These are phyloP conservation scores for Acronicta alni DNA, from an alignment of 2,888 invertebrate genomes.

Conservation along the genomic window DNA sequence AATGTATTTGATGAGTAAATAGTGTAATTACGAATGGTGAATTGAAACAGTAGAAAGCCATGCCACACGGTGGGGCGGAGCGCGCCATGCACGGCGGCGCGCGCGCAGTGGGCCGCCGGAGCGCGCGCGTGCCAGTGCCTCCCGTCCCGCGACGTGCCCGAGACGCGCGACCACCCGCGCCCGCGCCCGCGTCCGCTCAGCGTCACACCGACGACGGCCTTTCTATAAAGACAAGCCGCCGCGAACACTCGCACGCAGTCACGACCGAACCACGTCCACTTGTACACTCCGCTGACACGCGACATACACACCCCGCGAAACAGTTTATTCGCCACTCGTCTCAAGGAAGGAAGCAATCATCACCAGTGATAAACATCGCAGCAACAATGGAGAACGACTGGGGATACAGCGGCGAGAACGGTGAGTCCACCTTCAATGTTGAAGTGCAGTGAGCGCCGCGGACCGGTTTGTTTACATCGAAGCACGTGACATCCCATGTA, in stretches of 20 bases:
- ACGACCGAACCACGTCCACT: constrained; percentile 80
- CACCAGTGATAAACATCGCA: constrained; percentile 63
- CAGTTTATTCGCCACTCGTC: constrained; percentile 48
- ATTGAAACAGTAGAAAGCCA: constrained; percentile 79
- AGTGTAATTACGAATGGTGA: constrained; percentile 72
- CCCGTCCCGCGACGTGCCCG: constrained; percentile 57
- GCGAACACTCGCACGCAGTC: constrained; percentile 83
- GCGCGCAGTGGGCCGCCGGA: constrained; percentile 72
- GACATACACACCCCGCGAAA: constrained; percentile 62
- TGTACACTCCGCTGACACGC: constrained; percentile 78
- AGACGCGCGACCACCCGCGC: constrained; percentile 42
- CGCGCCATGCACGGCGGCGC: constrained; percentile 58
- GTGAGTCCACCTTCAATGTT: constrained; percentile 78
- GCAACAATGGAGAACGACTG: constrained; percentile 84
- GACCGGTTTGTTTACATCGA: constrained; percentile 87
- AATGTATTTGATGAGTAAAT: constrained; percentile 57
- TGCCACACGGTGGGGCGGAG: constrained; percentile 62
- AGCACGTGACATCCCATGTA: constrained; percentile 81
- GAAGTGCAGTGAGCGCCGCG: constrained; percentile 61
- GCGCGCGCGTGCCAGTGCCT: constrained; percentile 68
- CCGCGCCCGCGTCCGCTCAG: constrained; percentile 63
- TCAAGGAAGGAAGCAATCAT: constrained; percentile 54
- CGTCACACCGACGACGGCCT: constrained; percentile 62
- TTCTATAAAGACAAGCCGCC: constrained; percentile 80
- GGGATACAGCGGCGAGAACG: constrained; percentile 90